phyloP scores from a whole-genome alignment of 2,113 vertebrate genomes.

The Notothenia rossii region DNA sequence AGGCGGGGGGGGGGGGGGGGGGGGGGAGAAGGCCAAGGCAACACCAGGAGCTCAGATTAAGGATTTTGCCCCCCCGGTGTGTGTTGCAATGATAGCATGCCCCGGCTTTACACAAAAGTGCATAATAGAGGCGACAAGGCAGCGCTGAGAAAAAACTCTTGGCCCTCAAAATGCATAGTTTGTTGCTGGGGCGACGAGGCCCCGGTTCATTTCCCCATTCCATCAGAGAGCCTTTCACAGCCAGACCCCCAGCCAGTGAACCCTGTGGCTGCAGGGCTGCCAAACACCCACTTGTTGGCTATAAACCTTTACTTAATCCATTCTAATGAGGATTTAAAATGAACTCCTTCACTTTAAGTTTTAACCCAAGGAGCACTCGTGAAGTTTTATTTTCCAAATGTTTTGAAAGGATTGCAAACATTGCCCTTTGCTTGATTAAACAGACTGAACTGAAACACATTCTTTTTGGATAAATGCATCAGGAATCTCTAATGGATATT shows the following conservation, averaged over 20 bases:
- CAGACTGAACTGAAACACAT: conserved; percentile 55
- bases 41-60: conserved; percentile 37
- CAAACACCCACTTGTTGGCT: conserved; percentile 49
- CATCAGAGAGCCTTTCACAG: conserved; percentile 33
- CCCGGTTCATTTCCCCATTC: conserved; percentile 26
- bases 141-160: conserved; percentile 73
- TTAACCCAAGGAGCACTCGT: conserved; percentile 34
- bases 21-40: conserved; percentile 59
- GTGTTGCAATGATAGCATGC: conserved; percentile 70
- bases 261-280: conserved; percentile 18
- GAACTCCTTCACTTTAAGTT: conserved; percentile 21
- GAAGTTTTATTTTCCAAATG: conserved; percentile 64
- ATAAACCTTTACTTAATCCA: conserved; percentile 35
- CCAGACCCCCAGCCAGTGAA: conserved; percentile 33
- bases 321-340: conserved; percentile 33
- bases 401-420: conserved; percentile 65
- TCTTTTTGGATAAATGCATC: conserved; percentile 66
- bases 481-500: conserved; percentile 55
- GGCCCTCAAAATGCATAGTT: conserved; percentile 66
- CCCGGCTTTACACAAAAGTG: conserved; percentile 63
- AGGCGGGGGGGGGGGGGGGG: conserved; percentile 47
- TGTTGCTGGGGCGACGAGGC: conserved; percentile 70
- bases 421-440: conserved; percentile 67
- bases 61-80: conserved; percentile 59
- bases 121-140: conserved; percentile 72